Conservation (phyloP, 2,888 invertebrate species). For the Plagodis pulveraria region DNA sequence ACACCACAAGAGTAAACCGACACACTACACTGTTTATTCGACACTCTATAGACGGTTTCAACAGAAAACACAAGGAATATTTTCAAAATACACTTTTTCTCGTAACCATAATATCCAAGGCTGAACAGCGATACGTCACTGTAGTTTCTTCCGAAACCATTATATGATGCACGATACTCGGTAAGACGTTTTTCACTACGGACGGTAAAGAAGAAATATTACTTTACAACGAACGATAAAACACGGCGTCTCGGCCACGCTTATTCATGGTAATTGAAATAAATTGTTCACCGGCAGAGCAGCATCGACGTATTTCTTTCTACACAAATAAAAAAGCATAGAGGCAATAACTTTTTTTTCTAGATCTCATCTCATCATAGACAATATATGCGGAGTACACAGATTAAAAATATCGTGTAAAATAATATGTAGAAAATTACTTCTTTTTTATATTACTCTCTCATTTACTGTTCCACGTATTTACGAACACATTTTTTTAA, state of each 20-base stretch:
- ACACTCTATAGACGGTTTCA: conserved; percentile 72
- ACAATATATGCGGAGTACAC: conserved; percentile 34
- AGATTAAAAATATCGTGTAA: not conserved
- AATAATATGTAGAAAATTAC: too few species aligned
- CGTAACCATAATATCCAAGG: conserved; percentile 83
- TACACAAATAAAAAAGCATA: conserved; percentile 81
- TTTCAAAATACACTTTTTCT: conserved; percentile 85
- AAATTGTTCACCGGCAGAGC: conserved; percentile 80
- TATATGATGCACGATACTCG: conserved; percentile 72
- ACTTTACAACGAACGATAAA: conserved; percentile 63
- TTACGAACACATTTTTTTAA: too few species aligned
- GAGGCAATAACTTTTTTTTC: conserved; percentile 49
- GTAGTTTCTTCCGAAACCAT: conserved; percentile 79
- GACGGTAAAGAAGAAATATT: conserved; percentile 58
- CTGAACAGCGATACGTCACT: conserved; percentile 82
- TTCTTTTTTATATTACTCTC: too few species aligned
- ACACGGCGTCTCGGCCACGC: conserved; percentile 67
- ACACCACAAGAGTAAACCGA: conserved; percentile 64
- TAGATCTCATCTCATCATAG: conserved; percentile 51
- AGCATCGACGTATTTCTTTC: conserved; percentile 74
- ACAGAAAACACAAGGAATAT: conserved; percentile 80
- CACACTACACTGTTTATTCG: conserved; percentile 67
- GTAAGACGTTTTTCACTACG: conserved; percentile 52
- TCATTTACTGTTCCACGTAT: too few species aligned
- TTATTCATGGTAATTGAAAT: conserved; percentile 79